phyloP scores from a whole-genome alignment of 2,113 vertebrate species.

The Thalassoma bifasciatum region DNA sequence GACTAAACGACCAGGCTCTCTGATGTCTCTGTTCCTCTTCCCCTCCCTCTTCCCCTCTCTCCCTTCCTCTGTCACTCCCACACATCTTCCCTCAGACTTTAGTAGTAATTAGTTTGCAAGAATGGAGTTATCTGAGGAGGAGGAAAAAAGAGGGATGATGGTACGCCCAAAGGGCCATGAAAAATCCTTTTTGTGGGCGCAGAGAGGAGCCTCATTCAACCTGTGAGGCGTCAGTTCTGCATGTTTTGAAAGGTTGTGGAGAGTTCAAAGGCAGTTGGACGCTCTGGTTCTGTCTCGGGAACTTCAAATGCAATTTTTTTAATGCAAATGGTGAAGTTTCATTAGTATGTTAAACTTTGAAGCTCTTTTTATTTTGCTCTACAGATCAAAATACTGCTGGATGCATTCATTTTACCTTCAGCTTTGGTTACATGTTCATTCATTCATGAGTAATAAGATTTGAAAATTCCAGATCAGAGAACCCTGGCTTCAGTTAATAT shows the following conservation, averaged over 20 bases:
- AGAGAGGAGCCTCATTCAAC: constrained; percentile 58
- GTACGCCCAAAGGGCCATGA: constrained; percentile 57
- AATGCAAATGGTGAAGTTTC: constrained; percentile 27
- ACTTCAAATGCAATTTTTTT: constrained; percentile 43
- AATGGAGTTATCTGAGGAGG: constrained; percentile 61
- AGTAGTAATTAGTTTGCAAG: constrained; percentile 71
- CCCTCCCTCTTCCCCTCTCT: constrained; percentile 16
- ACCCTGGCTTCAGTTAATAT: constrained; percentile 9
- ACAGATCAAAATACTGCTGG: constrained; percentile 21
- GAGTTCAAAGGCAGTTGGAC: constrained; percentile 61
- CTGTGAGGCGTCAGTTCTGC: constrained; percentile 35
- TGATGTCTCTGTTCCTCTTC: constrained; percentile 53
- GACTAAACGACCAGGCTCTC: constrained; percentile 60
- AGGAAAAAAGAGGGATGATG: constrained; percentile 43
- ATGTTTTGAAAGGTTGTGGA: constrained; percentile 54
- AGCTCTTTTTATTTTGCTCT: constrained; percentile 37
- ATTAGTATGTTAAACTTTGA: constrained; percentile 26
- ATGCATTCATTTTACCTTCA: constrained; percentile 30
- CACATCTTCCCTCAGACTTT: constrained; percentile 55
- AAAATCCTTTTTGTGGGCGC: constrained; percentile 60
- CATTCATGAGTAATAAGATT: constrained; percentile 31
- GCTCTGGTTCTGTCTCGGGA: constrained; percentile 5
- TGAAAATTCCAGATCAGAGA: constrained; percentile 12
- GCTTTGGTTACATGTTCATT: constrained; percentile 21
- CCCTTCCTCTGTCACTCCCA: constrained; percentile 43